A percentile compares a stretch with the other conserved stretches of the same genome.
These are phyloP conservation scores for Eudyptes chrysolophus DNA, from an alignment of 2,113 vertebrate species.

Conservation along the genomic window DNA sequence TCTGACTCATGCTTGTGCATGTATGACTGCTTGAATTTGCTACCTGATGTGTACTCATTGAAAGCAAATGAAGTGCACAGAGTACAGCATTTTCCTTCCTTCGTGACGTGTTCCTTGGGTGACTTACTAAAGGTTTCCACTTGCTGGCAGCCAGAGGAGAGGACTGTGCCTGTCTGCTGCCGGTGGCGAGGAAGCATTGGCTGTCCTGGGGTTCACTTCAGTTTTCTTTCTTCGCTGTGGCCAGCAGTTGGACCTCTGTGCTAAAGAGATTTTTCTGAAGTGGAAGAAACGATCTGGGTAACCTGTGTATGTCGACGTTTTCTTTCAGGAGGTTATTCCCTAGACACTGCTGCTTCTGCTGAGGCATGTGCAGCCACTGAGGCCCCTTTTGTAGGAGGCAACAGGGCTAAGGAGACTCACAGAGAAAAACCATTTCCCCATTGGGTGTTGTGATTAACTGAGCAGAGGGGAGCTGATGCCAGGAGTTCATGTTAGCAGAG, in stretches of 20 bases:
- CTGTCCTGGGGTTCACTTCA: background rate
- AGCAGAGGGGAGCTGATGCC: background rate
- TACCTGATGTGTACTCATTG: background rate
- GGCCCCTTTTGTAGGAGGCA: background rate
- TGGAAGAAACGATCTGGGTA: background rate
- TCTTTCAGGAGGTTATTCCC: background rate
- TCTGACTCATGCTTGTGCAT: background rate
- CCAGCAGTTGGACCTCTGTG: background rate
- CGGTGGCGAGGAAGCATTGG: background rate
- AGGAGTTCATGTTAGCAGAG: background rate
- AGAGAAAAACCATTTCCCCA: accelerated
- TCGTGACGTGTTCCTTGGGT: accelerated
- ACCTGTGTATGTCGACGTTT: background rate
- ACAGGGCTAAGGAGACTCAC: background rate
- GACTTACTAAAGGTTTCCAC: background rate
- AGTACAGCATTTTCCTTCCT: background rate
- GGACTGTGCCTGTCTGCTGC: accelerated
- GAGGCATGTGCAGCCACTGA: background rate
- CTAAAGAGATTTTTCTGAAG: background rate
- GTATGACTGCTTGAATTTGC: background rate
- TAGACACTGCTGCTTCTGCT: background rate
- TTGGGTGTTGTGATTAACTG: background rate
- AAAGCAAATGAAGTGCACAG: background rate
- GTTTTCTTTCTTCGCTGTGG: background rate
- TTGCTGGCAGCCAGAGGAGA: background rate